These are phyloP conservation scores for Quadriops clusia DNA, from an alignment of 2,888 invertebrate species.

Conservation along the genomic window DNA sequence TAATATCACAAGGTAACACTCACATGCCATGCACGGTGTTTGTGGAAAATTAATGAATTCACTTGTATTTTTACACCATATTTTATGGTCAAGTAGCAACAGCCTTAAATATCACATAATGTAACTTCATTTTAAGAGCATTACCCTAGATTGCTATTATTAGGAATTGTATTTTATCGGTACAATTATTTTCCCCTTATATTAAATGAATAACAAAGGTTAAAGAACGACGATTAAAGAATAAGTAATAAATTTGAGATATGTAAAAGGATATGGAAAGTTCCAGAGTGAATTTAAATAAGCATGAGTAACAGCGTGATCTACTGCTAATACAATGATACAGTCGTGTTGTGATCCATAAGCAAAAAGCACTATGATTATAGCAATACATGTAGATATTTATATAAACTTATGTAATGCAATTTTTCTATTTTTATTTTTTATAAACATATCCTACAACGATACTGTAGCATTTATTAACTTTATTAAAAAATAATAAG, in stretches of 20 bases:
- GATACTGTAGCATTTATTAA: constrained; percentile 10
- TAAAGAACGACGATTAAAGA: constrained; percentile 3
- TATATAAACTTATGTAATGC: constrained; percentile 24
- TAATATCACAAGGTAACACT: too few relatives aligned
- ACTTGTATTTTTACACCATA: too few relatives aligned
- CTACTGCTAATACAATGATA: constrained; percentile 32
- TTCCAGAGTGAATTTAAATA: constrained; percentile 8
- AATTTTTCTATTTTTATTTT: constrained; percentile 15
- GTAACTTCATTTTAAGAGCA: too few relatives aligned
- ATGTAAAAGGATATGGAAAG: constrained; percentile 4
- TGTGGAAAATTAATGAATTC: too few relatives aligned
- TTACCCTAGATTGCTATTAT: too few relatives aligned
- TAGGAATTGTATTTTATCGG: too few relatives aligned
- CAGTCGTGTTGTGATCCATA: constrained; percentile 37
- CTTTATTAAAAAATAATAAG: constrained; percentile 18
- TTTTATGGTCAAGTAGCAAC: too few relatives aligned
- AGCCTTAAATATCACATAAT: too few relatives aligned
- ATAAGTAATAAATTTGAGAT: constrained; percentile 13
- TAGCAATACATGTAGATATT: constrained; percentile 32
- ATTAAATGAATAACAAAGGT: too few relatives aligned
- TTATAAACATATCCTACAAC: constrained; percentile 11
- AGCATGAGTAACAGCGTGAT: constrained; percentile 33
- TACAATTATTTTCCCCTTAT: too few relatives aligned
- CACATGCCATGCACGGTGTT: too few relatives aligned
- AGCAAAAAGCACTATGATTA: constrained; percentile 35